phyloP scores from a whole-genome alignment of 2,113 vertebrate species.

The Chlamydotis undulata region DNA sequence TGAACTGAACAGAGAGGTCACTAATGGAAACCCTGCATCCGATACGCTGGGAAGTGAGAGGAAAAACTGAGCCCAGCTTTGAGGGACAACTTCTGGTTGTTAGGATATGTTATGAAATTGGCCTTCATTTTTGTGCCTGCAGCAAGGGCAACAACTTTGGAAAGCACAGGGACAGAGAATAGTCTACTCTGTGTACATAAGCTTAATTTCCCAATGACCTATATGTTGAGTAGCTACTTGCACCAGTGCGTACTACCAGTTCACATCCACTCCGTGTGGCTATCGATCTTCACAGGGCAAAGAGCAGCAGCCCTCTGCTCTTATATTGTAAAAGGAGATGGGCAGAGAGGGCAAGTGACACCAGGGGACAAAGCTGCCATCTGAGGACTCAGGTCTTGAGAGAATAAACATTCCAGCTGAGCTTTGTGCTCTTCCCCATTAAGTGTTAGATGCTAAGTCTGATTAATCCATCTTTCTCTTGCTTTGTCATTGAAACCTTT shows the following conservation, averaged over 20 bases:
- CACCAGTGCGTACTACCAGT: not conserved
- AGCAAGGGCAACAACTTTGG: not conserved
- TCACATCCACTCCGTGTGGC: not conserved
- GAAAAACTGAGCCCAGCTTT: not conserved
- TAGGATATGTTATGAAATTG: not conserved
- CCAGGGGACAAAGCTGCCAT: not conserved
- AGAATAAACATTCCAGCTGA: not conserved
- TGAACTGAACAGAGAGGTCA: conserved; percentile 41
- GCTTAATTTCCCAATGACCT: not conserved
- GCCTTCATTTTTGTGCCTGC: not conserved
- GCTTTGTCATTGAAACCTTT: conserved; percentile 23
- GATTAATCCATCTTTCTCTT: conserved; percentile 29
- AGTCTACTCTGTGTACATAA: not conserved
- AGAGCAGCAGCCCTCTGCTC: not conserved
- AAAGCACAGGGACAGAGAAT: not conserved
- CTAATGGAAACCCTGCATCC: conserved; percentile 1
- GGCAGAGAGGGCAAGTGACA: not conserved
- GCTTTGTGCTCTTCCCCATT: not conserved
- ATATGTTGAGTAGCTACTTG: not conserved
- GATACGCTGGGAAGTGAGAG: not conserved
- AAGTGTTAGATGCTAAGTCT: conserved; percentile 2
- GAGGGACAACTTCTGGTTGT: not conserved
- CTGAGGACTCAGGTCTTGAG: not conserved
- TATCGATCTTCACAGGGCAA: not conserved
- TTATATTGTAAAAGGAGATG: not conserved